These are phyloP conservation scores for Caenorhabditis sinica DNA, from an alignment of 2,888 invertebrate species.

Conservation along the genomic window DNA sequence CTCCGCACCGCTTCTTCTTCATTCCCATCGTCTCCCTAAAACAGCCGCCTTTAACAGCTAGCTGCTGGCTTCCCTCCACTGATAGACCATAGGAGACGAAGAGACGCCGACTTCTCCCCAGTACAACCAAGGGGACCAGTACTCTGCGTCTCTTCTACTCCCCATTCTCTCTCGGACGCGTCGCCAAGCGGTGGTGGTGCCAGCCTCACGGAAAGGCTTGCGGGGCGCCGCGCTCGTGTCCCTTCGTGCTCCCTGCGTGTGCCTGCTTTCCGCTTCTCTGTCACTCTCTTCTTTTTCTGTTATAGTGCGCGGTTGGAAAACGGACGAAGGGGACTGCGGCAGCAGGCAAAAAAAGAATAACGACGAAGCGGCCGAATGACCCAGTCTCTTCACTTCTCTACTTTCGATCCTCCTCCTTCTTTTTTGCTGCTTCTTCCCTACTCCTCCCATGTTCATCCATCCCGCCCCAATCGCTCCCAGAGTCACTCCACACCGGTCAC, in stretches of 20 bases:
- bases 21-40: slow-evolving; percentile 21
- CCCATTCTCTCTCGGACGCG: slow-evolving; percentile 41
- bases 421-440: slow-evolving; percentile 33
- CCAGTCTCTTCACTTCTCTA: slow-evolving; percentile 49
- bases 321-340: slow-evolving; percentile 23
- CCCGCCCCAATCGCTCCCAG: slow-evolving; percentile 53
- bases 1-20: slow-evolving; percentile 40
- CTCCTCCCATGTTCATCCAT: slow-evolving; percentile 47
- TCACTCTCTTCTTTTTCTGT: slow-evolving; percentile 23
- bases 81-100: slow-evolving; percentile 22
- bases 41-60: slow-evolving; percentile 38
- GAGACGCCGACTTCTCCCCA: slow-evolving; percentile 36
- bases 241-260: slow-evolving; percentile 52
- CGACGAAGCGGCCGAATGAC: slow-evolving; percentile 59
- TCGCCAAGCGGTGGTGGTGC: slow-evolving; percentile 64
- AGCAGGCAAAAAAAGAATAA: slow-evolving; percentile 46
- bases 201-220: slow-evolving; percentile 59
- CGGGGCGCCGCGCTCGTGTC: slow-evolving; percentile 64
- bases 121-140: slow-evolving; percentile 30
- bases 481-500: slow-evolving; percentile 25
- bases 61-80: background rate
- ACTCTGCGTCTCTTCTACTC: slow-evolving; percentile 44
- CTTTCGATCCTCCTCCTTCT: slow-evolving; percentile 33
- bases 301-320: slow-evolving; percentile 31
- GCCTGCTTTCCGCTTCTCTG: slow-evolving; percentile 45